Evolutionary conservation across 2,888 invertebrate species (phyloP).

Genomic region (Diploptera punctata): DNA sequence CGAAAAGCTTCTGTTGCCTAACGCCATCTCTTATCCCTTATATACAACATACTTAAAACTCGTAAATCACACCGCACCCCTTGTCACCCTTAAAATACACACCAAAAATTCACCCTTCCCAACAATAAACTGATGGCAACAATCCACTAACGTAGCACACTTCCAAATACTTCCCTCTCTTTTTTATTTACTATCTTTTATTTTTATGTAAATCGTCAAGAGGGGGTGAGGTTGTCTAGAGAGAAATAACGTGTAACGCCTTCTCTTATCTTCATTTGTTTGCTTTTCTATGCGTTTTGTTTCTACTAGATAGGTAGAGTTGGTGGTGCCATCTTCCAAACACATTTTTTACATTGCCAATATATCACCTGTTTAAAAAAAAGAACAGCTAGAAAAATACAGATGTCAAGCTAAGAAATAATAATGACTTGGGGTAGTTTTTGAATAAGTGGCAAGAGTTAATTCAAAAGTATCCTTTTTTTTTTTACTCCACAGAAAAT

Average conservation of each 20-base stretch:
- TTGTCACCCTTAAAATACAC: constrained; percentile 19
- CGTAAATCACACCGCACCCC: constrained; percentile 30
- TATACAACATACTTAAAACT: constrained; percentile 22
- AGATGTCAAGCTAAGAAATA: constrained; percentile 3
- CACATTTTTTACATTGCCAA: constrained; percentile 12
- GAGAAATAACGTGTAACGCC: constrained; percentile 29
- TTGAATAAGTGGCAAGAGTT: too few relatives aligned
- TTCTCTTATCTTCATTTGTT: constrained; percentile 28
- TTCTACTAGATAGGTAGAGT: constrained; percentile 6
- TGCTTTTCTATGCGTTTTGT: constrained; percentile 19
- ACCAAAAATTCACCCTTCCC: constrained; percentile 29
- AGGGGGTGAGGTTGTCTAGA: constrained; percentile 15
- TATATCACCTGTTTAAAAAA: constrained; percentile 23
- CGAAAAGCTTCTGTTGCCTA: constrained; percentile 9
- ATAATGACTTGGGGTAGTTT: too few relatives aligned
- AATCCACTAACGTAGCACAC: constrained; percentile 13
- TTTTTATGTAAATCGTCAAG: constrained; percentile 26
- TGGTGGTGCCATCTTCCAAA: neutral
- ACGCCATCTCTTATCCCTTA: neutral
- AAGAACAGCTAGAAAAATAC: neutral
- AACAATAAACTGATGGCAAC: constrained; percentile 31
- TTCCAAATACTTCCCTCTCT: constrained; percentile 4
- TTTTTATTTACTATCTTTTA: constrained; percentile 29
- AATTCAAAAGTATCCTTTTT: too few relatives aligned
- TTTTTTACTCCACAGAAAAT: too few relatives aligned